Conservation (phyloP, 1,140 invertebrate species). For the Anastrepha obliqua region DNA sequence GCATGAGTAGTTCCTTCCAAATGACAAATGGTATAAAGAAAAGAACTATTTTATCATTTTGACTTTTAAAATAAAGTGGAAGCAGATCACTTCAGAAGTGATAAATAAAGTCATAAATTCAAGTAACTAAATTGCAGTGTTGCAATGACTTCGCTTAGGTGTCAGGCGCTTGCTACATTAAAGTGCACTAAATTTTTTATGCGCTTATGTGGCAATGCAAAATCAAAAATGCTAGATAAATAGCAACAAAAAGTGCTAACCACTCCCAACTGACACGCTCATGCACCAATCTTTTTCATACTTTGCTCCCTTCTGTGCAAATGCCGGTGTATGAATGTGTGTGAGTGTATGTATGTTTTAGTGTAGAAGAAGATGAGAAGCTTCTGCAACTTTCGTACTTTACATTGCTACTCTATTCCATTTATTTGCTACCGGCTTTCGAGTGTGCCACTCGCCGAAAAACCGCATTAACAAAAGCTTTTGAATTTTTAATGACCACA, state of each 20-base stretch:
- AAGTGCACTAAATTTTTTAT: constrained; percentile 6
- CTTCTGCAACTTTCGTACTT: not conserved
- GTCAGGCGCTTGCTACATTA: constrained; percentile 20
- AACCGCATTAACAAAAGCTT: constrained; percentile 51
- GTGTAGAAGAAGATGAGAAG: no score
- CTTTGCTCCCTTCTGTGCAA: no score
- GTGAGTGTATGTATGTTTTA: no score
- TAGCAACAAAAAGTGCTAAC: no score
- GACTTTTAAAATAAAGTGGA: no score
- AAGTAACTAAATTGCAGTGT: not conserved
- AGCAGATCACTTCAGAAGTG: not conserved
- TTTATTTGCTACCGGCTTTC: constrained; percentile 18
- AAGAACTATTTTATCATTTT: no score
- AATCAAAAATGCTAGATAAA: not conserved
- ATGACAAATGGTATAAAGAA: not conserved
- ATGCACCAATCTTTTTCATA: no score
- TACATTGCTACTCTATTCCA: constrained; percentile 15
- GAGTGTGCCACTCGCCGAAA: constrained; percentile 38
- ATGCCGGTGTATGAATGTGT: no score
- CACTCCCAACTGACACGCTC: no score
- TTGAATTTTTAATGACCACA: constrained; percentile 46
- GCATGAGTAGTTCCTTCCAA: not conserved
- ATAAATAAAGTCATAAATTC: not conserved
- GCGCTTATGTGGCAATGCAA: not conserved
- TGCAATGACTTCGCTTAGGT: not conserved